These are phyloP conservation scores for Cladopsammia gracilis DNA, from an alignment of 64 coral and sea anemone species.

Conservation along the genomic window DNA sequence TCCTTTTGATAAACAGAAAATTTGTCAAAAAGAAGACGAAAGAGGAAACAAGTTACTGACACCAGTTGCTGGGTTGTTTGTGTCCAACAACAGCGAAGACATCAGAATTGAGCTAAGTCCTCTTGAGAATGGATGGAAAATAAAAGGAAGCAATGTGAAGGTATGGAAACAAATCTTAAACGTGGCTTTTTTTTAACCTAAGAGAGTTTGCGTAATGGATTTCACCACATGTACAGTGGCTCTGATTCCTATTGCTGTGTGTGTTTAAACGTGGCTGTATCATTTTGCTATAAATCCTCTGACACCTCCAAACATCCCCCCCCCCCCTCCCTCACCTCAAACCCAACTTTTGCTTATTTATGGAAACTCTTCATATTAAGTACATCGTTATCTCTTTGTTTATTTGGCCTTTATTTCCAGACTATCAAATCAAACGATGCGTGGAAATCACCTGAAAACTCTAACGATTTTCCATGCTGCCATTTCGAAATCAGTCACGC, in stretches of 20 bases:
- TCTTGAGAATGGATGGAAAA: neutral
- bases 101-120: neutral
- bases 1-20: neutral
- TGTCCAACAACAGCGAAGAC: neutral
- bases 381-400: neutral
- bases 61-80: neutral
- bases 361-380: too few relatives aligned
- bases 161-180: neutral
- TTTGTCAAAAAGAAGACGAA: neutral
- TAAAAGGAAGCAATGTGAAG: neutral
- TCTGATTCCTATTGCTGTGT: too few relatives aligned
- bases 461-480: neutral
- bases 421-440: neutral
- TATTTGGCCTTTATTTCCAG: neutral
- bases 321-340: too few relatives aligned
- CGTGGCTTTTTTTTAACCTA: neutral
- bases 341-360: too few relatives aligned
- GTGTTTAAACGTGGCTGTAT: too few relatives aligned
- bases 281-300: too few relatives aligned
- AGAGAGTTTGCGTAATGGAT: too few relatives aligned
- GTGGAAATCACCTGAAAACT: neutral
- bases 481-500: neutral
- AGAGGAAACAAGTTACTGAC: neutral
- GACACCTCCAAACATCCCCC: too few relatives aligned
- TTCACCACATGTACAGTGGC: too few relatives aligned